These are phyloP conservation scores for Epicampocera succincta DNA, from an alignment of 2,888 invertebrate species.

Conservation along the genomic window DNA sequence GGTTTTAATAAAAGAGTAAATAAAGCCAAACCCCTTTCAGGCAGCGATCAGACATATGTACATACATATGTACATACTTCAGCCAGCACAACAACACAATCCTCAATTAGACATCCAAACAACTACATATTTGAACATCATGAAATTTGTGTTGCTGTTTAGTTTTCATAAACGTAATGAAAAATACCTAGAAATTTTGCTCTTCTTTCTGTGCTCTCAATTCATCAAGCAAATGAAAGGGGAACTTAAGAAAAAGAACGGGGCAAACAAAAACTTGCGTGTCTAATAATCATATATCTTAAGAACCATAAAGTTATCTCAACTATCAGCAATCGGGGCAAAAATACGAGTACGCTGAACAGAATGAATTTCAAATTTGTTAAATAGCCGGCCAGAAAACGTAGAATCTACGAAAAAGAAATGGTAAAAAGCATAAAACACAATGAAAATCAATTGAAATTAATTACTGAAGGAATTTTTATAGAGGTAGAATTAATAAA, in stretches of 20 bases:
- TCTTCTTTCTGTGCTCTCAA: conserved; percentile 11
- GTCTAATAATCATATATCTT: conserved; percentile 67
- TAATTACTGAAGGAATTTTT: conserved; percentile 50
- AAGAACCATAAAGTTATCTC: conserved; percentile 31
- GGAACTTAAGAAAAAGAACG: not conserved
- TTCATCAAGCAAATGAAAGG: conserved; percentile 4
- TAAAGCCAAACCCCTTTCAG: conserved; percentile 38
- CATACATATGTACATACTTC: no score
- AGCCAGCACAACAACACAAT: conserved; percentile 7
- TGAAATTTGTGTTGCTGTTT: conserved; percentile 38
- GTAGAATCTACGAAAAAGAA: conserved; percentile 23
- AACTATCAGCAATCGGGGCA: conserved; percentile 22
- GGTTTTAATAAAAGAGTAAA: conserved; percentile 69
- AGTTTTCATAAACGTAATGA: conserved; percentile 47
- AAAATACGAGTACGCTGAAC: conserved; percentile 28
- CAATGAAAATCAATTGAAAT: conserved; percentile 60
- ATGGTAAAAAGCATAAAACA: conserved; percentile 10
- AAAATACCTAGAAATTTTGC: conserved; percentile 37
- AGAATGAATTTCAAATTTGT: conserved; percentile 33
- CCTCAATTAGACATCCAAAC: conserved; percentile 50
- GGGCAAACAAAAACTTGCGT: conserved; percentile 40
- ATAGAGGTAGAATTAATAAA: conserved; percentile 61
- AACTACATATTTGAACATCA: conserved; percentile 40
- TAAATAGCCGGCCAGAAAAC: conserved; percentile 13
- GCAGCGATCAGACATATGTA: no score